Percentiles rank a stretch among this genome's conserved stretches.
These are phyloP conservation scores for Cheilosia scutellata DNA, from an alignment of 2,888 invertebrate species.

Conservation along the genomic window DNA sequence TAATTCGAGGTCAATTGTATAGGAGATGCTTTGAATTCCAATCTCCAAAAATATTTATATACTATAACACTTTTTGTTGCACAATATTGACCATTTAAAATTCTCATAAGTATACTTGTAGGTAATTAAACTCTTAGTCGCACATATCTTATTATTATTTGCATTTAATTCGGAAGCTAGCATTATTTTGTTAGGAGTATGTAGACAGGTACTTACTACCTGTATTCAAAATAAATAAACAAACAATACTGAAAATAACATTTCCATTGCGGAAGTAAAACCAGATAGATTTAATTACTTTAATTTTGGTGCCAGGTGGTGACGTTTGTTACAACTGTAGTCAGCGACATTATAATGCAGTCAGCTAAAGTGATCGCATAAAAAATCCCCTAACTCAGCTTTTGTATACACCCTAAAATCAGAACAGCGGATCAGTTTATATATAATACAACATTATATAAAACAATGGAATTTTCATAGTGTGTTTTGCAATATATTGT, in stretches of 20 bases:
- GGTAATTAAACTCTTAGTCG: too few species aligned
- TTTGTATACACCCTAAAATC: not conserved
- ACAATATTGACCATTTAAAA: too few species aligned
- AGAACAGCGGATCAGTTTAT: too few species aligned
- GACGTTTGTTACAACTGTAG: conserved; percentile 14
- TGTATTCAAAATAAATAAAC: conserved; percentile 10
- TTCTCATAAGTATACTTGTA: too few species aligned
- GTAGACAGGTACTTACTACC: not conserved
- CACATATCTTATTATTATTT: too few species aligned
- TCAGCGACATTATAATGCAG: conserved; percentile 31
- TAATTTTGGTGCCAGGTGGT: conserved; percentile 50
- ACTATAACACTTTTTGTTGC: too few species aligned
- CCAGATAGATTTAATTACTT: conserved; percentile 7
- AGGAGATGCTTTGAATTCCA: too few species aligned
- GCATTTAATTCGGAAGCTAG: too few species aligned
- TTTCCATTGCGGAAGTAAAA: conserved; percentile 55
- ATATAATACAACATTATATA: too few species aligned
- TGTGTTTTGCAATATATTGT: not conserved
- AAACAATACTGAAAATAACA: not conserved
- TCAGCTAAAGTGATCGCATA: conserved; percentile 15
- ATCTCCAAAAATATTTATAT: too few species aligned
- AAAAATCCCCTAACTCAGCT: conserved; percentile 40
- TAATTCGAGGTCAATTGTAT: too few species aligned
- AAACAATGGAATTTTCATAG: not conserved
- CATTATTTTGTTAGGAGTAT: too few species aligned